Evolutionary conservation across 2,797 vertebrate species (phyloP), one percentile per base, ranked within the genome.

Genomic region (Parauchenoglanis punctatus): DNA sequence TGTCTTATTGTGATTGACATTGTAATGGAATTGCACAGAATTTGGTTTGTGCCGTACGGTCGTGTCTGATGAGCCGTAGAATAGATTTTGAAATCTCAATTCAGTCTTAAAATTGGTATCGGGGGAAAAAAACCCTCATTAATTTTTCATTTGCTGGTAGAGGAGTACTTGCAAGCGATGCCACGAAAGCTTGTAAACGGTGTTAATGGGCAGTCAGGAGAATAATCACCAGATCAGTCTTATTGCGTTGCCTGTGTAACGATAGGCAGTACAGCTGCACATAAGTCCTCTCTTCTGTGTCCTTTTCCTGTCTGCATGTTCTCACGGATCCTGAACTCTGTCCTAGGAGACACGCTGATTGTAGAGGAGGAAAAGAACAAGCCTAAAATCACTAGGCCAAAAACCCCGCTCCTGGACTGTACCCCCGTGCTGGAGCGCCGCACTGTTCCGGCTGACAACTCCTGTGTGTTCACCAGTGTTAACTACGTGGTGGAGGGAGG

Each of bases 391-490:
- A 35, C 91, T 68, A 91, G 96, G 6, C 91, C 94, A 17, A 98
- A 97, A 87, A 59, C 88, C 0, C 93, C 95, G 0, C 94, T 92
- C 83, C 95, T 96, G 56, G 91, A 94, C 73, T 87, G 92, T 0
- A 88, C 92, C 17, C 97, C 97, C 0, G 90, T 94, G 65, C 95
- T 99, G 76, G 92, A 94, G 8, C 96, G 99, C 17, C 95, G 95
- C 0, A 95, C 96, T 0, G 98, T 99, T 35, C 98, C 98, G 0
- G 98, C 98, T 0, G 99, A 99, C 93, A 99, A 99, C 93, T 99
- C 99, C 1, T 99, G 99, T 91, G 97, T 99, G 88, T 99, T 99
- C 93, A 99, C 98, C 92, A 99, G 99, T 40, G 95, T 99, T 46
- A 96, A 94, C 93, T 99, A 99, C 13, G 98, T 98, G 73, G 97